These are phyloP conservation scores for Rhimphoctona megacephalus DNA, from an alignment of 2,888 invertebrate genomes.

Conservation along the genomic window DNA sequence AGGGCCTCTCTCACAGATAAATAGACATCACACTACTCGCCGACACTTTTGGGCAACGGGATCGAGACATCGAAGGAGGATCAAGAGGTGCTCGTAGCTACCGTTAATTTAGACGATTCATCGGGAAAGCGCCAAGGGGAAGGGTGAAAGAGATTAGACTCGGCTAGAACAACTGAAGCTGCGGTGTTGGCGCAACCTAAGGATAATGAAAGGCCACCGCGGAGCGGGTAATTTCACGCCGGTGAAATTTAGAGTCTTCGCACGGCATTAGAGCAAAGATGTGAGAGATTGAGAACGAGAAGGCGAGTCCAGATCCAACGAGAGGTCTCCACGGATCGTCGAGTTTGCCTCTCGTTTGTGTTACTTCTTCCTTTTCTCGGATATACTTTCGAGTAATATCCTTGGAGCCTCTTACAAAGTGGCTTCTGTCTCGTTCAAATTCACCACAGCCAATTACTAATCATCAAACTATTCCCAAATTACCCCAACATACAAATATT, in stretches of 20 bases:
- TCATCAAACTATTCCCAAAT: not conserved
- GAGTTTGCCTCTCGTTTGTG: constrained; percentile 16
- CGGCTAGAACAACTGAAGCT: constrained; percentile 28
- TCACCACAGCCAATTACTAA: constrained; percentile 18
- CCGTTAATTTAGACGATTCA: constrained; percentile 67
- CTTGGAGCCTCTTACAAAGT: constrained; percentile 14
- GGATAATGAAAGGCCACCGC: constrained; percentile 71
- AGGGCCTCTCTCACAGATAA: constrained; percentile 32
- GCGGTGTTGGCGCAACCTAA: constrained; percentile 45
- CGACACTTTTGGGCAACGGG: constrained; percentile 66
- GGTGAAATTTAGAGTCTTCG: constrained; percentile 72
- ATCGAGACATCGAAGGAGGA: constrained; percentile 61
- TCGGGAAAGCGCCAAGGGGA: constrained; percentile 15
- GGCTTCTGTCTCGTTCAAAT: constrained; percentile 29
- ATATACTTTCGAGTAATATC: constrained; percentile 23
- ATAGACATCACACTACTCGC: constrained; percentile 37
- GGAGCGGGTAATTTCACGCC: constrained; percentile 71
- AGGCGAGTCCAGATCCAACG: constrained; percentile 31
- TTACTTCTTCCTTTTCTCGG: constrained; percentile 1
- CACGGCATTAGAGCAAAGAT: constrained; percentile 64
- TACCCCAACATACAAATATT: not conserved
- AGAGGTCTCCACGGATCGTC: constrained; percentile 57
- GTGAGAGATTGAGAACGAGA: constrained; percentile 51
- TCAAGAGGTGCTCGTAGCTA: constrained; percentile 56
- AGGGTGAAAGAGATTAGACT: constrained; percentile 3